A percentile compares a stretch with the other conserved stretches of the same genome.
Conservation (phyloP, 2,888 invertebrate genomes). For the Girardia tigrina region DNA sequence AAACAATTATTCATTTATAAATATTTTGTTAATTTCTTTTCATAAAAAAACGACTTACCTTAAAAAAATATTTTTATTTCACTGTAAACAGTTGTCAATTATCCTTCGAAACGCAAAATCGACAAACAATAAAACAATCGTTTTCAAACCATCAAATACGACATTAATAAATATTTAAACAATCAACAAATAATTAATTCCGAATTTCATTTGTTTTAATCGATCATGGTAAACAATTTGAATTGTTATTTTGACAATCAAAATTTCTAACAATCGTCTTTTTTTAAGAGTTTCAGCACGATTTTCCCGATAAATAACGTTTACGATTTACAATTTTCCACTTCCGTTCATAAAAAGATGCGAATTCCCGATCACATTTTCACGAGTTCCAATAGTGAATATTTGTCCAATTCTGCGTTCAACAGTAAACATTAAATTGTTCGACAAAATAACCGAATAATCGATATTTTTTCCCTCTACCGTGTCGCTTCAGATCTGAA, state of each 20-base stretch:
- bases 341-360: neutral
- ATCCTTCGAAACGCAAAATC: too few relatives aligned
- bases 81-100: too few relatives aligned
- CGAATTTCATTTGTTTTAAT: neutral
- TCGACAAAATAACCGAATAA: neutral
- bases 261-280: neutral
- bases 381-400: neutral
- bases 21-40: too few relatives aligned
- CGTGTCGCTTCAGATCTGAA: neutral
- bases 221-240: neutral
- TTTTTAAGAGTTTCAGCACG: slow-evolving; percentile 1
- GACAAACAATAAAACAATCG: too few relatives aligned
- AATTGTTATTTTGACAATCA: neutral
- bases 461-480: neutral
- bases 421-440: neutral
- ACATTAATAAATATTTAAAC: too few relatives aligned
- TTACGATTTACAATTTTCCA: slow-evolving; percentile 3
- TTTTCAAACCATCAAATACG: too few relatives aligned
- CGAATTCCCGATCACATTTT: neutral
- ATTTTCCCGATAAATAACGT: neutral
- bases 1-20: too few relatives aligned
- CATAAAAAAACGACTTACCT: too few relatives aligned
- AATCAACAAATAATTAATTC: too few relatives aligned
- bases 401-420: neutral
- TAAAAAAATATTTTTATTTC: too few relatives aligned